phyloP scores from a whole-genome alignment of 2,888 invertebrate species.

The Acanthoscelides obtectus region DNA sequence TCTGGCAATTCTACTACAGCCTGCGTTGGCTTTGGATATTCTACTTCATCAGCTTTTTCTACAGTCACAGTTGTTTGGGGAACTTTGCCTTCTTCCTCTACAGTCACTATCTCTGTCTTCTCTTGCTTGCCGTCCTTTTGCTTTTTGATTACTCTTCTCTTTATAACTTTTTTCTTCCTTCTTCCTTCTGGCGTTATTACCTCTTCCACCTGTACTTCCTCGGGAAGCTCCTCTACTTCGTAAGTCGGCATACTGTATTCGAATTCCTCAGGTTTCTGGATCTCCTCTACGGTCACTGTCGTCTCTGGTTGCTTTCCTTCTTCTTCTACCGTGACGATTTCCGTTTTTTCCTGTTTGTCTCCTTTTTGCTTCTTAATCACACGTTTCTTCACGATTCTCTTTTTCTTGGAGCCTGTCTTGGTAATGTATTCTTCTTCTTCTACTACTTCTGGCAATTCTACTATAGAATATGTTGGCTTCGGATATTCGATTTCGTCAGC shows the following conservation, averaged over 20 bases:
- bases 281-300: conserved; percentile 30
- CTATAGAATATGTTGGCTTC: too few relatives aligned
- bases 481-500: too few relatives aligned
- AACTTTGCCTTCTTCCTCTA: conserved; percentile 47
- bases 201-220: conserved; percentile 27
- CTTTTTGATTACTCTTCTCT: too few relatives aligned
- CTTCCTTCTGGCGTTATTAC: conserved; percentile 21
- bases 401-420: too few relatives aligned
- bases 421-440: too few relatives aligned
- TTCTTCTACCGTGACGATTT: too few relatives aligned
- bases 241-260: conserved; percentile 13
- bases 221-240: conserved; percentile 28
- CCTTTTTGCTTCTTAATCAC: too few relatives aligned
- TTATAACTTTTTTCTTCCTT: conserved; percentile 28
- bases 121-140: conserved; percentile 42
- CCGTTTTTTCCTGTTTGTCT: too few relatives aligned
- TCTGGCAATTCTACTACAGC: conserved; percentile 41
- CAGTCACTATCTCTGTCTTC: conserved; percentile 41
- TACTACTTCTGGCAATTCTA: too few relatives aligned
- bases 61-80: conserved; percentile 49
- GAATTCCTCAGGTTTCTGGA: conserved; percentile 29
- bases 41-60: conserved; percentile 33
- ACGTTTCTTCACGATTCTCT: too few relatives aligned
- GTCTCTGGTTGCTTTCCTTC: conserved; percentile 37
- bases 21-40: conserved; percentile 19